Conservation (phyloP, 1,140 invertebrate species). For the Uloborus diversus region DNA sequence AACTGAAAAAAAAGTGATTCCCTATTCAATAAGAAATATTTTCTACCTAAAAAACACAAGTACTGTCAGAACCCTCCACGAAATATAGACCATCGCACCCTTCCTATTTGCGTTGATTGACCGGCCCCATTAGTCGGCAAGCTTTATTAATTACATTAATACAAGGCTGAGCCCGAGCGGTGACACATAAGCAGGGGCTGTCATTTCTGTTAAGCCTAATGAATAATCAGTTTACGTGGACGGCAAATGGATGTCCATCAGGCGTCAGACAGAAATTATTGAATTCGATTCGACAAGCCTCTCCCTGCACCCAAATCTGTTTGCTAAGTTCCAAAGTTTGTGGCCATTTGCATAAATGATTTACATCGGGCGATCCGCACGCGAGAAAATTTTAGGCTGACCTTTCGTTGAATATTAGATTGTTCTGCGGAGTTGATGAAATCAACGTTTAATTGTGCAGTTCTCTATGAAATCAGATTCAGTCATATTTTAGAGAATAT, state of each 20-base stretch:
- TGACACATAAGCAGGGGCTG: constrained; percentile 44
- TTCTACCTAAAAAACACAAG: too few species aligned
- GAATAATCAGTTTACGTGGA: constrained; percentile 56
- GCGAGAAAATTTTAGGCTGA: neutral
- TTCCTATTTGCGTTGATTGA: too few species aligned
- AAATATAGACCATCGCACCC: too few species aligned
- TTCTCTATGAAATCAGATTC: too few species aligned
- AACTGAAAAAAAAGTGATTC: too few species aligned
- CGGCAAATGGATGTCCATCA: constrained; percentile 53
- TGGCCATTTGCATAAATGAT: neutral
- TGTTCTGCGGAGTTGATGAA: too few species aligned
- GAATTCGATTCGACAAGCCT: constrained; percentile 22
- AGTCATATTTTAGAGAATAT: too few species aligned
- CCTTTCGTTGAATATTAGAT: neutral
- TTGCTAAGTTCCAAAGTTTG: neutral
- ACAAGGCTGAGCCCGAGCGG: constrained; percentile 28
- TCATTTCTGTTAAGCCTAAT: constrained; percentile 47
- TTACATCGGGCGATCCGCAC: neutral
- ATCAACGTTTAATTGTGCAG: too few species aligned
- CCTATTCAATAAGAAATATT: too few species aligned
- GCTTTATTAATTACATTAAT: constrained; percentile 57
- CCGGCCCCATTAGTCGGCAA: constrained; percentile 39
- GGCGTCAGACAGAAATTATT: constrained; percentile 27
- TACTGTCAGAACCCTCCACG: too few species aligned
- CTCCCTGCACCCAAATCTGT: neutral